phyloP scores from a whole-genome alignment of 2,113 vertebrate genomes.

The Nothoprocta perdicaria region DNA sequence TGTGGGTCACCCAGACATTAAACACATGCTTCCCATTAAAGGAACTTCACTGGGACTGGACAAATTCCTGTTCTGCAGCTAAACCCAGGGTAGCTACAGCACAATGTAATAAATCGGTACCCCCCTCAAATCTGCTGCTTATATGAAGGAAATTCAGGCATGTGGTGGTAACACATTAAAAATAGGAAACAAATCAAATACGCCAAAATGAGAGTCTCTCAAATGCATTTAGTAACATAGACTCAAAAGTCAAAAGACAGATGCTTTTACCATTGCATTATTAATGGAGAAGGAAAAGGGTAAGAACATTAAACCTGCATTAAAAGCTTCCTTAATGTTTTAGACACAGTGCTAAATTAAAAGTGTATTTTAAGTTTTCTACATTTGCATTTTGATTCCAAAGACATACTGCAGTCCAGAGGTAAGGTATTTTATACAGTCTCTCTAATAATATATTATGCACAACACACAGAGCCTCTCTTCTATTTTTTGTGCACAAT shows the following conservation, averaged over 20 bases:
- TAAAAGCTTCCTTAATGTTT: not conserved
- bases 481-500: not conserved
- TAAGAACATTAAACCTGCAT: not conserved
- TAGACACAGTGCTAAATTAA: not conserved
- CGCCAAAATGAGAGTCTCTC: not conserved
- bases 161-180: not conserved
- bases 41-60: not conserved
- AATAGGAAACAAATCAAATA: not conserved
- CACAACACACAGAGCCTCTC: not conserved
- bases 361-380: not conserved
- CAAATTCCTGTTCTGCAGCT: not conserved
- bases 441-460: not conserved
- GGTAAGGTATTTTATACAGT: not conserved
- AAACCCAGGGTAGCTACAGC: not conserved
- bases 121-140: not conserved
- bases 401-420: not conserved
- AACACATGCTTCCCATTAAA: constrained; percentile 15
- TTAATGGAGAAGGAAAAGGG: not conserved
- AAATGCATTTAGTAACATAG: not conserved
- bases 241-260: not conserved
- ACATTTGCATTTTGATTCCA: not conserved
- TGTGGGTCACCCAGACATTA: not conserved
- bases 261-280: not conserved
- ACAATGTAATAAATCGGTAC: not conserved
- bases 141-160: not conserved